Conservation (phyloP, 1,140 invertebrate species). For the Geopemphigus sp. region DNA sequence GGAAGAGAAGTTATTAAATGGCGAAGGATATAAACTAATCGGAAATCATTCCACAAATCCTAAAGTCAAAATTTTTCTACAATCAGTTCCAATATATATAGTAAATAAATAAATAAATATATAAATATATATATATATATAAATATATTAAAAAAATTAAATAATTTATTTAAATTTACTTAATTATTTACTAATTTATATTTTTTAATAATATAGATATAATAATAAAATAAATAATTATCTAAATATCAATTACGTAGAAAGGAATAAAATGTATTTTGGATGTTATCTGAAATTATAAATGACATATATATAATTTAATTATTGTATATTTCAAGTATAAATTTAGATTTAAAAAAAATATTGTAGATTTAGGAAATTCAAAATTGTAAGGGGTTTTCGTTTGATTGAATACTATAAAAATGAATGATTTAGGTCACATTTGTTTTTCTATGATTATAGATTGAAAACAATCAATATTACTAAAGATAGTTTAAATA, state of each 20-base stretch:
- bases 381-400: no score
- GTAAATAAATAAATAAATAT: no score
- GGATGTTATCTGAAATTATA: no score
- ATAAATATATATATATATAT: no score
- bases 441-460: constrained; percentile 19
- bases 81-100: constrained; percentile 67
- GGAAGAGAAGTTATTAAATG: constrained; percentile 73
- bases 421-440: neutral
- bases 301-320: no score
- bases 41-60: constrained; percentile 67
- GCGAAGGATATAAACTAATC: constrained; percentile 71
- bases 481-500: neutral
- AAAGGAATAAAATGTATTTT: no score
- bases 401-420: neutral
- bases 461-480: constrained; percentile 21
- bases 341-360: no score
- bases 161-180: neutral
- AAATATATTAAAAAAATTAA: neutral
- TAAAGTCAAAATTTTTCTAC: constrained; percentile 66
- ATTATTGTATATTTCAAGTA: no score
- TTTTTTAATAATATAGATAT: no score
- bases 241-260: no score
- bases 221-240: no score
- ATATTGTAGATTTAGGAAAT: no score
- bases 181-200: neutral